Percentiles rank a stretch among this genome's conserved stretches.
These are phyloP conservation scores for Mongoloraphidia duomilia DNA, from an alignment of 2,888 invertebrate genomes.

Conservation along the genomic window DNA sequence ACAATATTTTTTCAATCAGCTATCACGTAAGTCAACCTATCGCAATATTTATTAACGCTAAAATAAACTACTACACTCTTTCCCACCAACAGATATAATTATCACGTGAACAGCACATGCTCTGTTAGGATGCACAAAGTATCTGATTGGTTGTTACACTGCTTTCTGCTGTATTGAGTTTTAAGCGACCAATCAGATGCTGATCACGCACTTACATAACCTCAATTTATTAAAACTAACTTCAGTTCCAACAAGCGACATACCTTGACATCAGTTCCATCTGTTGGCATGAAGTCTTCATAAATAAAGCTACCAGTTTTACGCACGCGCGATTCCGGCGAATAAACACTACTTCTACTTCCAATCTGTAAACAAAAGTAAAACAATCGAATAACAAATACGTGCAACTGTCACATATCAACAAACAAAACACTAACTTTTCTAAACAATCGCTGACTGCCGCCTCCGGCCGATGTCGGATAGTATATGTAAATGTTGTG, in stretches of 20 bases:
- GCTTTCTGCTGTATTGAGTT: no score
- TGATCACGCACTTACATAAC: not conserved
- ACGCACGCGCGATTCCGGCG: conserved; percentile 87
- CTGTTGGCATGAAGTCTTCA: conserved; percentile 99
- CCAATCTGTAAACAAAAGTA: conserved; percentile 58
- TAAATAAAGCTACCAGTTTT: conserved; percentile 98
- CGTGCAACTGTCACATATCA: not conserved
- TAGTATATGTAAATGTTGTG: conserved; percentile 99
- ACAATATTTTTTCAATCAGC: not conserved
- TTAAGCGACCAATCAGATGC: no score
- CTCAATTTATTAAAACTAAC: not conserved
- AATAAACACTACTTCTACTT: conserved; percentile 96
- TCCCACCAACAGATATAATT: not conserved
- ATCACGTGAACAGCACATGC: no score
- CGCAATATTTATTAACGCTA: not conserved
- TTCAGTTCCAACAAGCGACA: conserved; percentile 5
- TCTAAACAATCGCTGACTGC: conserved; percentile 91
- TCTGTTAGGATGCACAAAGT: no score
- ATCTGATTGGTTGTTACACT: no score
- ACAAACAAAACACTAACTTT: conserved; percentile 47
- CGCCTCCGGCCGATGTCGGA: conserved; percentile 95
- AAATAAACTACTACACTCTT: not conserved
- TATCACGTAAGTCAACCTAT: no score
- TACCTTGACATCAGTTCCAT: conserved; percentile 51
- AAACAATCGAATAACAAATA: conserved; percentile 6